phyloP scores from a whole-genome alignment of 2,888 invertebrate genomes.

The Podotricha telesiphe region DNA sequence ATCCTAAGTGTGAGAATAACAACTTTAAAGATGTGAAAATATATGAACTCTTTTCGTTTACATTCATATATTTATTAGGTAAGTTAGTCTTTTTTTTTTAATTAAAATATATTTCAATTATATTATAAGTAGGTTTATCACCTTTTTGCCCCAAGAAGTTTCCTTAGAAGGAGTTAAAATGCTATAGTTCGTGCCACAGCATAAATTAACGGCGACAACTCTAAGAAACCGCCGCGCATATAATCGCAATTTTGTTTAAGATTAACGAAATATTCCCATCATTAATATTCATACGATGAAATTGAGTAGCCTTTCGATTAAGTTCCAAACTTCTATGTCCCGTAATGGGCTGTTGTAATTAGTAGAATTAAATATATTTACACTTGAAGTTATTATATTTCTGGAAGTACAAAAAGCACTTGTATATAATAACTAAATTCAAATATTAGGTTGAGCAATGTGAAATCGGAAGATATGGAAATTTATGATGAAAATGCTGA shows the following conservation, averaged over 20 bases:
- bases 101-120: neutral
- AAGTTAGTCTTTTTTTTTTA: too few species aligned
- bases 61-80: too few species aligned
- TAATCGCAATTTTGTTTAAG: constrained; percentile 79
- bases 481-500: too few species aligned
- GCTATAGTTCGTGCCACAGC: constrained; percentile 81
- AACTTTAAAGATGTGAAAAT: too few species aligned
- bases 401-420: too few species aligned
- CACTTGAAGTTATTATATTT: too few species aligned
- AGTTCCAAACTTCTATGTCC: constrained; percentile 37
- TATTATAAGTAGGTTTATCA: constrained; percentile 48
- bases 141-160: constrained; percentile 42
- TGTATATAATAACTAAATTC: too few species aligned
- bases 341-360: constrained; percentile 2
- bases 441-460: too few species aligned
- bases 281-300: constrained; percentile 74
- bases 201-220: constrained; percentile 78
- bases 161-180: constrained; percentile 82
- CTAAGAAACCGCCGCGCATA: constrained; percentile 80
- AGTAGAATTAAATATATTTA: neutral
- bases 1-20: too few species aligned
- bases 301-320: constrained; percentile 66
- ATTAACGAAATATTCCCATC: constrained; percentile 74
- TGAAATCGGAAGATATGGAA: too few species aligned
- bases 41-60: too few species aligned